phyloP scores from a whole-genome alignment of 1,140 invertebrate species.

The Zophobas atratus region DNA sequence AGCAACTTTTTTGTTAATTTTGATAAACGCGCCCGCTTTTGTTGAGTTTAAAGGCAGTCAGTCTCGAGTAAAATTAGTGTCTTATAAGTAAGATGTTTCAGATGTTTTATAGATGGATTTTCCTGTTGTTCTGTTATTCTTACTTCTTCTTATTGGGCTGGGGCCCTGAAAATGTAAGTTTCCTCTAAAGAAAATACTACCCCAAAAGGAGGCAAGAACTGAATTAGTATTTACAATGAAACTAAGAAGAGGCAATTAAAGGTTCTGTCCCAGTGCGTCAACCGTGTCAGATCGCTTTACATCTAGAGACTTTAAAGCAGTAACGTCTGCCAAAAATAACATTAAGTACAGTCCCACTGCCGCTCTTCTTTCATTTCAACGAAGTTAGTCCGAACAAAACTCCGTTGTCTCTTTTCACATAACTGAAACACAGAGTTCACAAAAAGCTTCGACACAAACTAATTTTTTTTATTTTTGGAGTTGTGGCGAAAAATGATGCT shows the following conservation, averaged over 20 bases:
- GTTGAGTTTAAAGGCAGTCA: no score
- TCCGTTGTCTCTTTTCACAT: background rate
- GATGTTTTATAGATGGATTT: no score
- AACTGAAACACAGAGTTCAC: background rate
- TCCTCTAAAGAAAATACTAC: background rate
- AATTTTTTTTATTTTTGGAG: background rate
- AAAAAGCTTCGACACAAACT: background rate
- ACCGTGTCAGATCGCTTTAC: constrained; percentile 37
- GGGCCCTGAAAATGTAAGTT: background rate
- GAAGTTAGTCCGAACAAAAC: no score
- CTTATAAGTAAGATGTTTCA: no score
- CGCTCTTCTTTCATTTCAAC: background rate
- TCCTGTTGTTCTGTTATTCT: no score
- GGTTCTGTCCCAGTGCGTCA: constrained; percentile 18
- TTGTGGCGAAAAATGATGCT: constrained; percentile 3
- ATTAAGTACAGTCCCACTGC: constrained; percentile 15
- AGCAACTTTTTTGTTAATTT: background rate
- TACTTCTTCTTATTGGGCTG: background rate
- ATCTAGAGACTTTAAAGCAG: constrained; percentile 2
- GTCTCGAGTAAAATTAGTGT: no score
- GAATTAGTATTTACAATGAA: constrained; percentile 35
- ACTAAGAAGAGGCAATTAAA: constrained; percentile 12
- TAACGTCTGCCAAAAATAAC: constrained; percentile 2
- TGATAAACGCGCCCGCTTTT: background rate
- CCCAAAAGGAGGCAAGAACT: constrained; percentile 5